Base-by-base conservation (phyloP, 2,888 invertebrate species). In the Hyposoter dolosus region DNA sequence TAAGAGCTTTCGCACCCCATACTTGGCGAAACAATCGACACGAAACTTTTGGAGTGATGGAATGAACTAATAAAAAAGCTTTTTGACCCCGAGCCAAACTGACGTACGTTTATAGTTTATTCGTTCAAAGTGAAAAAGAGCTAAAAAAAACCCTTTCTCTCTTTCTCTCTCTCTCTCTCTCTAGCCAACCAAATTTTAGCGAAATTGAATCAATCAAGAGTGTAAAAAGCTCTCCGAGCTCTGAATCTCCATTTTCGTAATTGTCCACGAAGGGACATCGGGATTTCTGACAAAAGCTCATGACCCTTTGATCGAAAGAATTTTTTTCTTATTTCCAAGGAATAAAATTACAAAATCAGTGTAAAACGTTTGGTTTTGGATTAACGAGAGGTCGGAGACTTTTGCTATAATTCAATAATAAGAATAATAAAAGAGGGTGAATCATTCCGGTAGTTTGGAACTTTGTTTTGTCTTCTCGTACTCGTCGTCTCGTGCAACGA, bases 391-490 rank as follows among this genome's bases (percentile, higher is more conserved):
- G 50, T 23, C 45, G 28, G 47, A 23, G 7, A 5, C 19, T 75
- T n/a, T n/a, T 15, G 10, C 1, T 71, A 10, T 63, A 65, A 72
- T 78, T 66, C 66, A 28, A 77, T 66, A 72, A 72, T 77, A 68
- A 56, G 28, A 56, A 56, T 40, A 56, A 47, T 79, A 60, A 79
- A 71, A 50, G 60, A 35, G 71, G 45, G n/a, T 45, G 23, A 40
- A 28, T 35, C 43, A 76, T 78, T 53, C 66, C 63, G 63, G 53
- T 66, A 74, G 84, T 50, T 68, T 71, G 68, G 53, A 71, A 82
- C 76, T 76, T 72, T 81, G 82, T 71, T n/a, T n/a, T 77, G 78
- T 71, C 71, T 82, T 71, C 40, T 60, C 28, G 60, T 28, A 60
- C 23, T 68, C 40, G 47, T 76, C 32, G 45, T 40, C 40, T 53